These are phyloP conservation scores for Lasioglossum lativentre DNA, from an alignment of 2,888 invertebrate genomes.

Conservation along the genomic window DNA sequence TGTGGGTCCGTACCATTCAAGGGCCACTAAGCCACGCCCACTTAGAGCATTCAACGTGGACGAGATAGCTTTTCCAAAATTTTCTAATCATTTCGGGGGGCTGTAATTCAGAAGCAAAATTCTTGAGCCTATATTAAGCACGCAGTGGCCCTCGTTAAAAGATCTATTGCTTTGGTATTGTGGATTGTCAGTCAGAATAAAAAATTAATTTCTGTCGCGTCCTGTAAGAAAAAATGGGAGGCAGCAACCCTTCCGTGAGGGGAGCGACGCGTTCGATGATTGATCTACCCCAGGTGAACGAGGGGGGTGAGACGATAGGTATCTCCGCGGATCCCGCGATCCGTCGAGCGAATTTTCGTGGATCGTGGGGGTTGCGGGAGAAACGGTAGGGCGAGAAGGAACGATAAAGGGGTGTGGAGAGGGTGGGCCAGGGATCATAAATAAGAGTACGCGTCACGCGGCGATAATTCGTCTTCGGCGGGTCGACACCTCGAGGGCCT, in stretches of 20 bases:
- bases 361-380: neutral
- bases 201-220: neutral
- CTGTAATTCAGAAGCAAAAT: neutral
- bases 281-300: conserved; percentile 34
- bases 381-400: conserved; percentile 6
- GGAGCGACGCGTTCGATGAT: conserved; percentile 25
- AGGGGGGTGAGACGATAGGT: conserved; percentile 18
- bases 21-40: no score
- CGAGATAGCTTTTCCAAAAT: no score
- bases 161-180: neutral
- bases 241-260: neutral
- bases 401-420: conserved; percentile 31
- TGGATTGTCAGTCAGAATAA: neutral
- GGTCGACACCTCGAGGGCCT: conserved; percentile 72
- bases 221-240: neutral
- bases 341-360: conserved; percentile 41
- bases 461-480: conserved; percentile 77
- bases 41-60: no score
- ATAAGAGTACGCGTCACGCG: conserved; percentile 75
- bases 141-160: neutral
- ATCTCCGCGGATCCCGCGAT: conserved; percentile 37
- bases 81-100: neutral
- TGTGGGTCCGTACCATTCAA: no score
- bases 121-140: neutral
- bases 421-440: conserved; percentile 64